Evolutionary conservation across 1,140 invertebrate genomes (phyloP), one percentile per base, ranked within the genome.

Genomic region (Neodiprion virginianus): DNA sequence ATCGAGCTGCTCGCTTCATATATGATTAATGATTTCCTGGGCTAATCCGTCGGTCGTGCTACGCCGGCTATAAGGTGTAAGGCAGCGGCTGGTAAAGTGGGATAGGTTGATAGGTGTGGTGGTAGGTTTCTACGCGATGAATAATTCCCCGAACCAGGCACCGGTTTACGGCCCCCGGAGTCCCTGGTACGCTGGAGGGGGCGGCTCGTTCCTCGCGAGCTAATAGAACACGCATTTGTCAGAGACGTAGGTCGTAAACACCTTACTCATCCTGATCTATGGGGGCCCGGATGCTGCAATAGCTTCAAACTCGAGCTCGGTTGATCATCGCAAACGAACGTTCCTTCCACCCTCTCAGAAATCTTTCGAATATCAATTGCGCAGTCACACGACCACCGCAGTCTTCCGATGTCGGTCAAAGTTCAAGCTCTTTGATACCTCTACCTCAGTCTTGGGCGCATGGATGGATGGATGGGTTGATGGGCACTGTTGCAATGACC

Each of bases 371-470:
- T 77, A 76, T 79, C 78, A 76, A 79, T 76, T 74, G 73, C 53
- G 72, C 77, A 78, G 74, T 77, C 79, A 76, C 76, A 75, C 78
- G 78, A 75, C 75, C 75, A 74, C 79, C 74, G 74, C 76, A 79
- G 76, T 77, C 74, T 74, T 67, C n/a, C 76, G 0, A 10, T 11
- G 40, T 9, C 11, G 17, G 14, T 17, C 21, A 11, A 67, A 28
- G 28, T 8, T 49, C 78, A 73, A 48, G 71, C 71, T 74, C 49
- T 74, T 48, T 11, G 68, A n/a, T 67, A 23, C 48, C 11, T 74
- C 47, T 21, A n/a, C 61, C 74, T 50, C 17, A 69, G n/a, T 67
- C 71, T 67, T 71, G 49, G 48, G 40, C 17, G 73, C 17, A 61
- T 73, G 61, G 72, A 67, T 71, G 48, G 67, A 48, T 66, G 11